phyloP scores from a whole-genome alignment of 2,113 vertebrate species.

The Grammomys surdaster region DNA sequence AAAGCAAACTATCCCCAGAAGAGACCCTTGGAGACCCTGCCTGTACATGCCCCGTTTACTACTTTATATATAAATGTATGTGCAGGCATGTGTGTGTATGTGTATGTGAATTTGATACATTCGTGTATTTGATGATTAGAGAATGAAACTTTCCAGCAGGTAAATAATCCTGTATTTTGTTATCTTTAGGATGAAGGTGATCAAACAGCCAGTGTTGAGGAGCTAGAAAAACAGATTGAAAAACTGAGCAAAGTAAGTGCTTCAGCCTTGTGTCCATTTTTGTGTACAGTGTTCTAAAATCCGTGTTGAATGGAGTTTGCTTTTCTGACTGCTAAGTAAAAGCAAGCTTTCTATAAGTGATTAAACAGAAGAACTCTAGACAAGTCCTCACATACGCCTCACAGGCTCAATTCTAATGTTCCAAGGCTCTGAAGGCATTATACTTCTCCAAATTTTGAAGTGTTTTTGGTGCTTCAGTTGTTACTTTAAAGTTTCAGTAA shows the following conservation, averaged over 20 bases:
- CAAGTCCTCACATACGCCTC: neutral
- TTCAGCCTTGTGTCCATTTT: conserved; percentile 45
- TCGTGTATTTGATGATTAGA: conserved; percentile 3
- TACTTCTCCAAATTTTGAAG: conserved; percentile 8
- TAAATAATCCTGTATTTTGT: conserved; percentile 72
- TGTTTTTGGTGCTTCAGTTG: neutral
- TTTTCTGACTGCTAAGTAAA: conserved; percentile 63
- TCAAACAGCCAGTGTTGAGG: conserved; percentile 93
- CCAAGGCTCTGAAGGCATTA: conserved; percentile 11
- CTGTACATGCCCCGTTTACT: neutral
- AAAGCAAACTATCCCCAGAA: neutral
- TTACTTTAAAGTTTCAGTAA: conserved; percentile 13
- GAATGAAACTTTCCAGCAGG: conserved; percentile 41
- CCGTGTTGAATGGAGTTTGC: neutral
- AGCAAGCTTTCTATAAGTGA: conserved; percentile 31
- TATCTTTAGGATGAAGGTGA: conserved; percentile 92
- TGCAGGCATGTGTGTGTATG: neutral
- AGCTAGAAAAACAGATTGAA: conserved; percentile 97
- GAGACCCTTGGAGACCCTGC: neutral
- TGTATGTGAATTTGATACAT: neutral
- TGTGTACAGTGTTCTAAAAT: conserved; percentile 30
- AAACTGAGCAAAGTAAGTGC: conserved; percentile 93
- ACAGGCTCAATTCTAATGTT: neutral
- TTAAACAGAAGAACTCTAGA: conserved; percentile 49
- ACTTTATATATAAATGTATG: neutral